Evolutionary conservation across 2,797 vertebrate species (phyloP), one percentile per base, ranked within the genome.

Genomic region (Hybognathus amarus): DNA sequence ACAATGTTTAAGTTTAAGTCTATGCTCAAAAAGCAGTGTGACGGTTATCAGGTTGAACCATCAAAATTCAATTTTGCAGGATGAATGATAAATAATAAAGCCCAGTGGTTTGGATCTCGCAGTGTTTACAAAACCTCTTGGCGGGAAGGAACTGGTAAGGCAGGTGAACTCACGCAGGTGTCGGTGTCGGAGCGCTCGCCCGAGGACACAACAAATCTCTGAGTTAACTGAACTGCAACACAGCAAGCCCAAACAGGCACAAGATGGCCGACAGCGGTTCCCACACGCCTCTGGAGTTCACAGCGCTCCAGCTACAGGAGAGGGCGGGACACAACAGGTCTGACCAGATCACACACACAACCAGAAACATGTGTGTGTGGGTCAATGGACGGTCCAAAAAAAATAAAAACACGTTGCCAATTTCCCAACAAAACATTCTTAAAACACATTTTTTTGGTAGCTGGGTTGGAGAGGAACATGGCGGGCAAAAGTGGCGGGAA

Each of bases 291-390:
- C 42, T 33, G 61, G 61, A 47, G 67, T 47, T 82, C 75, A 33
- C 59, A 71, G 70, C 40, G 7, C 1, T 8, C 7, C 4, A 30
- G n/a, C 11, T 15, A 20, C 64, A 68, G 9, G n/a, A 47, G 52
- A 50, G 36, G 78, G 50, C 86, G 89, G 92, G 80, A 88, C 87
- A 13, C 7, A 81, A 93, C 93, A 0, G 75, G 93, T 91, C 86
- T 67, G 86, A 91, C 90, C 87, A 83, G 90, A 87, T 83, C 18
- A 1, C 1, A 30, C 2, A 54, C 64, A 59, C 66, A 87, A 86
- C 24, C 36, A 61, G 6, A 61, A 8, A 45, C 56, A 22, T 85
- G 76, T 70, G 40, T 67, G 36, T 88, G 82, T 40, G 3, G 24
- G 52, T 38, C 71, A 74, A 54, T 15, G 18, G 18, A 15, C 27